A percentile compares a stretch with the other conserved stretches of the same genome.
phyloP scores from a whole-genome alignment of 1,140 invertebrate species.

The Chionoecetes opilio region DNA sequence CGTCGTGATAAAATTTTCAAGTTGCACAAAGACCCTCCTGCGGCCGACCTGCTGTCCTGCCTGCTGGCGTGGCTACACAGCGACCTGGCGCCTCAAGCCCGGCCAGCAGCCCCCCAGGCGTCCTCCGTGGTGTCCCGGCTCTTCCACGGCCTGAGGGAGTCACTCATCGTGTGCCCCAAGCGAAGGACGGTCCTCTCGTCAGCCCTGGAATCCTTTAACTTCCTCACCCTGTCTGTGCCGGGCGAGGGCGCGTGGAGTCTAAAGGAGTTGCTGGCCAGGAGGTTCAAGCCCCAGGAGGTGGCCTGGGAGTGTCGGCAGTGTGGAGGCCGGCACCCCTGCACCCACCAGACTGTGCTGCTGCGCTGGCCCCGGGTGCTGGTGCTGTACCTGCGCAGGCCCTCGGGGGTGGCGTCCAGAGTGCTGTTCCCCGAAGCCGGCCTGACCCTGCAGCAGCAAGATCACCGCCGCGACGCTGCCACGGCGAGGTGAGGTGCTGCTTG shows the following conservation, averaged over 20 bases:
- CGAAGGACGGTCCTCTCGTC: not conserved
- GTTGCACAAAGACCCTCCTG: conserved; percentile 4
- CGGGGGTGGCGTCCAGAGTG: not conserved
- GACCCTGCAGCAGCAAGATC: not conserved
- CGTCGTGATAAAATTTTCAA: not conserved
- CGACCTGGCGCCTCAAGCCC: not conserved
- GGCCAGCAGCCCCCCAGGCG: not conserved
- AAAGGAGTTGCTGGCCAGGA: not conserved
- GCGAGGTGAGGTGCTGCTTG: not conserved
- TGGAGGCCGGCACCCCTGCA: not conserved
- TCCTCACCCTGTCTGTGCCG: not conserved
- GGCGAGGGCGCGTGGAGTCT: not conserved
- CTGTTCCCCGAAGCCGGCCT: not conserved
- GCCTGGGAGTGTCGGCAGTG: conserved; percentile 34
- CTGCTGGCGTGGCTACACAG: conserved; percentile 25
- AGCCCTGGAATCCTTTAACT: conserved; percentile 21
- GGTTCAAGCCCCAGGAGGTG: conserved; percentile 5
- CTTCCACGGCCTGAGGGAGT: conserved; percentile 50
- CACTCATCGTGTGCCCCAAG: not conserved
- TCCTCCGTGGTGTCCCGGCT: conserved; percentile 3
- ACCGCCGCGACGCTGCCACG: not conserved
- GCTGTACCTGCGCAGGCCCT: not conserved
- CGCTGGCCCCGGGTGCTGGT: not conserved
- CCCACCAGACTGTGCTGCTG: not conserved
- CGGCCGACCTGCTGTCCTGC: not conserved